Percentiles rank a stretch among this genome's conserved stretches.
Evolutionary conservation across 2,113 vertebrate genomes (phyloP).

Genomic region (Siphamia tubifer): DNA sequence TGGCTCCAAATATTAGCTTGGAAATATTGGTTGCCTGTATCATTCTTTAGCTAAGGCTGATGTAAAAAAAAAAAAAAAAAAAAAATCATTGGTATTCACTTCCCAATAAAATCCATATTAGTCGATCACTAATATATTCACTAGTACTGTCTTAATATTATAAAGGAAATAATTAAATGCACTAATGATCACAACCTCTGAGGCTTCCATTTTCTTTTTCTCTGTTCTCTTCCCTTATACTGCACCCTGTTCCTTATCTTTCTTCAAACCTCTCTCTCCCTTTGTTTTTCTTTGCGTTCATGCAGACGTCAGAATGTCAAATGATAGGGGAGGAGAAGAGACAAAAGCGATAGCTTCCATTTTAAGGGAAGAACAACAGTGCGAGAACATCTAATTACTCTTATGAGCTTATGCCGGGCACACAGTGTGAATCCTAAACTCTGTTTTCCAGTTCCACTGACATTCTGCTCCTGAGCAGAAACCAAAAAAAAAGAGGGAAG

Average conservation of each 20-base stretch:
- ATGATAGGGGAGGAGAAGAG: slow-evolving; percentile 25
- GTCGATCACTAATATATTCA: too few relatives aligned
- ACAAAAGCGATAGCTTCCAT: slow-evolving; percentile 32
- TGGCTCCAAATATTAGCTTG: too few relatives aligned
- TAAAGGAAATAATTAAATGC: slow-evolving; percentile 5
- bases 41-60: too few relatives aligned
- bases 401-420: slow-evolving; percentile 44
- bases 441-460: slow-evolving; percentile 4
- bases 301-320: slow-evolving; percentile 42
- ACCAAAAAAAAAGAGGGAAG: slow-evolving; percentile 4
- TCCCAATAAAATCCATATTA: too few relatives aligned
- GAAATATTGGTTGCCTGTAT: too few relatives aligned
- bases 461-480: slow-evolving; percentile 14
- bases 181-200: neutral
- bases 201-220: slow-evolving; percentile 16
- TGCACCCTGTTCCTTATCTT: slow-evolving; percentile 2
- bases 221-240: neutral
- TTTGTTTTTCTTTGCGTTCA: slow-evolving; percentile 23
- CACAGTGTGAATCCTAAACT: slow-evolving; percentile 40
- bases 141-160: neutral
- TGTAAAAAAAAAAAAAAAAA: too few relatives aligned
- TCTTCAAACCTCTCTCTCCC: slow-evolving; percentile 3
- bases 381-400: slow-evolving; percentile 57
- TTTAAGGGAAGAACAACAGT: slow-evolving; percentile 45
- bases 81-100: too few relatives aligned